phyloP scores from a whole-genome alignment of 1,140 invertebrate species.

The Teleogryllus occipitalis region DNA sequence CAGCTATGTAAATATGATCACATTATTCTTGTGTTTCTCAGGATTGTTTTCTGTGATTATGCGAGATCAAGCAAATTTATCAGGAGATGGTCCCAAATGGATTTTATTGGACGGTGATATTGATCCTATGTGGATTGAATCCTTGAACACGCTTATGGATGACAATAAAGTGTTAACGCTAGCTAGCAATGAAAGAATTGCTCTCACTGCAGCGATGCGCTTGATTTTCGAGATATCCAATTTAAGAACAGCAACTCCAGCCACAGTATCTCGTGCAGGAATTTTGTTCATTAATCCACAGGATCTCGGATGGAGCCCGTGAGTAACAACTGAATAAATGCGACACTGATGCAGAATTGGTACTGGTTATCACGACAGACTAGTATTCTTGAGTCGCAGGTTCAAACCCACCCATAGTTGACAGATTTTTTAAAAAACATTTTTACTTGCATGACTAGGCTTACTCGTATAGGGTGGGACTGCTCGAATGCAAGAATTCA shows the following conservation, averaged over 20 bases:
- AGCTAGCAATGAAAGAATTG: slow-evolving; percentile 90
- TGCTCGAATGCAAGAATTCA: too few relatives aligned
- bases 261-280: slow-evolving; percentile 88
- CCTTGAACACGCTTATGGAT: slow-evolving; percentile 80
- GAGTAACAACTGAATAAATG: slow-evolving; percentile 36
- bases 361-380: too few relatives aligned
- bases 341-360: neutral
- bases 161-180: slow-evolving; percentile 83
- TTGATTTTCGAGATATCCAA: slow-evolving; percentile 92
- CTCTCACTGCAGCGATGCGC: slow-evolving; percentile 82
- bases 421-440: too few relatives aligned
- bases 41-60: slow-evolving; percentile 85
- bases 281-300: slow-evolving; percentile 86
- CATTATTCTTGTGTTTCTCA: slow-evolving; percentile 23
- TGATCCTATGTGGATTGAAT: slow-evolving; percentile 97
- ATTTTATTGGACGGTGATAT: slow-evolving; percentile 94
- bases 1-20: too few relatives aligned
- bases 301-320: slow-evolving; percentile 96
- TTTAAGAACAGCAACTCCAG: slow-evolving; percentile 85
- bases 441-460: too few relatives aligned
- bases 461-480: too few relatives aligned
- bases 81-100: slow-evolving; percentile 84
- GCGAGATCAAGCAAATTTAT: slow-evolving; percentile 84
- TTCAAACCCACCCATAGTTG: too few relatives aligned
- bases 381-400: too few relatives aligned